Evolutionary conservation across 2,888 invertebrate genomes (phyloP).

Genomic region (Eledona agricola): DNA sequence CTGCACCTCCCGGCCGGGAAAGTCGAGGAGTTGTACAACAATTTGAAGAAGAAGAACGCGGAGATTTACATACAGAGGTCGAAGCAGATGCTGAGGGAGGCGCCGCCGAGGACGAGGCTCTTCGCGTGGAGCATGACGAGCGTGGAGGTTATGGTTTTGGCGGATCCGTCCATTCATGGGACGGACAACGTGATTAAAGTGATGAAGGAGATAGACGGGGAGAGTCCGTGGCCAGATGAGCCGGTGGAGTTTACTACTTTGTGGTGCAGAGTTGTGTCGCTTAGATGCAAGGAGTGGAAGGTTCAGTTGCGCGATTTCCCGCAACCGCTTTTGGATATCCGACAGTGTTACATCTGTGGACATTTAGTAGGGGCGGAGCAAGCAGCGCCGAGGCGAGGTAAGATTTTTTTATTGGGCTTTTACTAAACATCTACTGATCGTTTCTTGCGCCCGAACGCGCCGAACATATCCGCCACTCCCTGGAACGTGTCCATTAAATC

Average conservation of each 20-base stretch:
- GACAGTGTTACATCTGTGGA: constrained; percentile 88
- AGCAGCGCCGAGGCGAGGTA: constrained; percentile 68
- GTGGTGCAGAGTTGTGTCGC: constrained; percentile 90
- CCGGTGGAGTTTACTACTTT: constrained; percentile 87
- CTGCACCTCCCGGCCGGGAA: constrained; percentile 84
- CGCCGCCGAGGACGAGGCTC: constrained; percentile 76
- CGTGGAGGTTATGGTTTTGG: constrained; percentile 73
- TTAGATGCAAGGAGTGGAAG: constrained; percentile 86
- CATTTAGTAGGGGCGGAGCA: constrained; percentile 91
- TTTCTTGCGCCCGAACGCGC: constrained; percentile 36
- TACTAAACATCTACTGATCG: constrained; percentile 32
- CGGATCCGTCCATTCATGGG: constrained; percentile 89
- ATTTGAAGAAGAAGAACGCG: constrained; percentile 88
- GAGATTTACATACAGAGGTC: constrained; percentile 95
- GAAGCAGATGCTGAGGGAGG: constrained; percentile 70
- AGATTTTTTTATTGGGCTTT: constrained; percentile 29
- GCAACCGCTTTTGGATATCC: constrained; percentile 87
- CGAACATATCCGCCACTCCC: constrained; percentile 44
- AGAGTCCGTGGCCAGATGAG: constrained; percentile 93
- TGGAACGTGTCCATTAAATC: constrained; percentile 49
- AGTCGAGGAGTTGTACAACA: constrained; percentile 88
- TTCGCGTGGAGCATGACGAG: constrained; percentile 88
- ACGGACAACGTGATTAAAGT: constrained; percentile 75
- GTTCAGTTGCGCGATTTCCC: constrained; percentile 94
- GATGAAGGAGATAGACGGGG: constrained; percentile 84